Evolutionary conservation across 2,797 vertebrate genomes (phyloP), one percentile per base, ranked within the genome.

Genomic region (Thalassophryne amazonica): DNA sequence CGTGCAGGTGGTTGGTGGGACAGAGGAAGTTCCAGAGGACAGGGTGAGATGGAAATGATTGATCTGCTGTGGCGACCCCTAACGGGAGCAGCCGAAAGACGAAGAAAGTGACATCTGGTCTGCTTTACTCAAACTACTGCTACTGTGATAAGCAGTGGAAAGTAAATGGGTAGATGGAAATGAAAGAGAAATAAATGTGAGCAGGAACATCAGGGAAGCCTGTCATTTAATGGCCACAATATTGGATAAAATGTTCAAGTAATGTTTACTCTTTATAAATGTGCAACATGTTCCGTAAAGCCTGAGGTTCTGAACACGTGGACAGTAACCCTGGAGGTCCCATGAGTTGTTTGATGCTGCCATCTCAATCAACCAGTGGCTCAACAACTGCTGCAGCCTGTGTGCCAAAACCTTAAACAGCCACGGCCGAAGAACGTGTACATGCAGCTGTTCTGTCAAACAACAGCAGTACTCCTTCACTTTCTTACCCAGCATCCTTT

Each of bases 121-220:
- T n/a, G n/a, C n/a, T n/a, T n/a, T n/a, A n/a, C n/a, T n/a, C n/a
- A n/a, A n/a, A n/a, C n/a, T n/a, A n/a, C n/a, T n/a, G n/a, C n/a
- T n/a, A n/a, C n/a, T n/a, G n/a, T n/a, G n/a, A n/a, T n/a, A n/a
- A n/a, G n/a, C n/a, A n/a, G n/a, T n/a, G n/a, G n/a, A n/a, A n/a
- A n/a, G n/a, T n/a, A n/a, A n/a, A n/a, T n/a, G n/a, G n/a, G n/a
- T n/a, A n/a, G n/a, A n/a, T n/a, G n/a, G n/a, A 54, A 42, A 61
- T 40, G 20, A 76, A 78, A 80, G 81, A 62, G 59, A 80, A 60
- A 61, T 76, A 60, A 76, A 81, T 73, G 78, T 65, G 77, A 73
- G 48, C 30, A 20, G 47, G 10, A 25, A 37, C 61, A 70, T 57
- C 61, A 40, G 35, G 65, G 68, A 64, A 81, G 33, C 53, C 42